Conservation (phyloP, 1,140 invertebrate species). For the Daktulosphaira vitifoliae region DNA sequence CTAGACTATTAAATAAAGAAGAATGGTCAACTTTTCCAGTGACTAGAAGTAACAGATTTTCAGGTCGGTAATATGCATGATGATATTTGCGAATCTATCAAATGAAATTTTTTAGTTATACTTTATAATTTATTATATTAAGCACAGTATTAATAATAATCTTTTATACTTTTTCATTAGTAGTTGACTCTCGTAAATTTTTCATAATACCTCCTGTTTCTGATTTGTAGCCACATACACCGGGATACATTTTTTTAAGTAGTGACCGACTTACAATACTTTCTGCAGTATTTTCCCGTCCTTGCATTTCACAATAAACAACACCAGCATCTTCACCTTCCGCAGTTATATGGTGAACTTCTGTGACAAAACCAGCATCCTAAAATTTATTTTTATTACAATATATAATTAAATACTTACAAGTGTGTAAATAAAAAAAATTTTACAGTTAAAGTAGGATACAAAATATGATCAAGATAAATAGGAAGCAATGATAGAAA, state of each 20-base stretch:
- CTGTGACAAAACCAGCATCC: conserved; percentile 74
- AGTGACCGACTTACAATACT: conserved; percentile 53
- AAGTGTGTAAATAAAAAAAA: no score
- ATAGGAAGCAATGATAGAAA: conserved; percentile 82
- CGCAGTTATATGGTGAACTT: conserved; percentile 84
- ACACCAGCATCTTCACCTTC: conserved; percentile 83
- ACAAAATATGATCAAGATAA: conserved; percentile 82
- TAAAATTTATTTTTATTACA: no score
- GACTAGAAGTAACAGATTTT: conserved; percentile 78
- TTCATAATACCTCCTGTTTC: conserved; percentile 74
- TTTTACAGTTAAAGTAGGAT: conserved; percentile 67
- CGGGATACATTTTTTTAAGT: conserved; percentile 63
- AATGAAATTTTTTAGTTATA: background rate
- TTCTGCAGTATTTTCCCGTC: conserved; percentile 70
- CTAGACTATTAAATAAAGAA: conserved; percentile 64
- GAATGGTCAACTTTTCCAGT: conserved; percentile 68
- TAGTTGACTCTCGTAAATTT: conserved; percentile 72
- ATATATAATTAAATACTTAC: no score
- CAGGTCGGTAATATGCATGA: conserved; percentile 77
- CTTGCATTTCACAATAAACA: conserved; percentile 91
- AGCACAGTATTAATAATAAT: no score
- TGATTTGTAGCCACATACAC: conserved; percentile 71
- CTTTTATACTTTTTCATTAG: conserved; percentile 69
- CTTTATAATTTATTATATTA: no score
- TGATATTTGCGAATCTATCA: conserved; percentile 67